Base-by-base conservation (phyloP, 2,797 vertebrate species). In the Chloroceryle inda region DNA sequence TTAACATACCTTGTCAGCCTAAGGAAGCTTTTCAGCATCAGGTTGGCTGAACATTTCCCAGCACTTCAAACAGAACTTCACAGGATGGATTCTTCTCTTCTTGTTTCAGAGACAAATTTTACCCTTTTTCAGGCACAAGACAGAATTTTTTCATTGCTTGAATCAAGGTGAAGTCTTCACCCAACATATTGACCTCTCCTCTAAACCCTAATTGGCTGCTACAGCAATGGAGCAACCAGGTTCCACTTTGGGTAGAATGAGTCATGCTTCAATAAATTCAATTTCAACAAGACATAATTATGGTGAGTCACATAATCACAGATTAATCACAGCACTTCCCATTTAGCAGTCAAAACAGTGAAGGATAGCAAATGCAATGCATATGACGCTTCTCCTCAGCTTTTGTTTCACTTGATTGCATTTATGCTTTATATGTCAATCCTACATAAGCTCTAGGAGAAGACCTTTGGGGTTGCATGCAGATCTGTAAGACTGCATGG, bases 241-340 rank as follows among this genome's bases (percentile, higher is more conserved):
- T 96, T 97, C 95, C 84, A 94, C 94, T 97, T 96, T 40, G 97
- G 96, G 91, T 92, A 88, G 95, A 96, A 97, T 98, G 98, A 98
- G 97, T 98, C 98, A 98, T 97, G 91, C 96, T 96, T 97, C 97
- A 98, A 95, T 96, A 97, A 97, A 97, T 97, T 98, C 94, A 97
- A 95, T 97, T 98, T 98, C 97, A 98, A 97, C 96, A 97, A 97
- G 97, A 98, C 96, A 96, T 98, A 97, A 98, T 98, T 98, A 98
- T 77, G 73, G 83, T 98, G 98, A 98, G 97, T 98, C 98, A 98
- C 94, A 95, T 97, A 98, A 98, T 98, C 97, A 37, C 94, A 96
- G 96, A 97, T 96, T 97, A 98, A 98, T 97, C 95, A 95, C 29
- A 94, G 95, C 94, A 96, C 94, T 96, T 95, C 97, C 97, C 96